These are phyloP conservation scores for Leuciscus idus DNA, from an alignment of 2,113 vertebrate genomes.

Conservation along the genomic window DNA sequence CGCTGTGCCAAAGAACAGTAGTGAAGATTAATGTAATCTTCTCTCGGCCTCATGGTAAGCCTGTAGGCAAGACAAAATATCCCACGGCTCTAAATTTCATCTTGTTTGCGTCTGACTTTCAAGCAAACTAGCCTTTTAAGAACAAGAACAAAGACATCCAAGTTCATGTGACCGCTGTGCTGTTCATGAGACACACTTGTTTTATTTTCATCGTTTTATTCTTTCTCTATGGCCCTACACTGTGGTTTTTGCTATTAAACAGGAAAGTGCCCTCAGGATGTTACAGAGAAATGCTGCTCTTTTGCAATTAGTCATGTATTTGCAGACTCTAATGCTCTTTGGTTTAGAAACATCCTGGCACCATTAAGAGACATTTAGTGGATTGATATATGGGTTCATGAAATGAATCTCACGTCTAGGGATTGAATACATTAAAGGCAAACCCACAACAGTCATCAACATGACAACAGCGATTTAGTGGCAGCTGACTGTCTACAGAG, in stretches of 20 bases:
- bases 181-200: conserved; percentile 42
- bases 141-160: conserved; percentile 25
- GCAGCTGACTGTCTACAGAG: conserved; percentile 56
- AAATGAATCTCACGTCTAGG: conserved; percentile 73
- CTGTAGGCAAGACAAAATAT: conserved; percentile 26
- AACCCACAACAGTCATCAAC: conserved; percentile 71
- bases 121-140: conserved; percentile 47
- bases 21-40: conserved; percentile 38
- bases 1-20: conserved; percentile 43
- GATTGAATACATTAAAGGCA: conserved; percentile 69
- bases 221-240: not conserved
- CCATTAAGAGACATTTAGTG: conserved; percentile 69
- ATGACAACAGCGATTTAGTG: conserved; percentile 69
- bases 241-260: conserved; percentile 38
- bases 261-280: conserved; percentile 20
- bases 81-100: conserved; percentile 15
- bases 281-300: conserved; percentile 45
- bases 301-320: conserved; percentile 62
- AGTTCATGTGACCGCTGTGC: conserved; percentile 47
- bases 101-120: conserved; percentile 39
- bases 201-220: conserved; percentile 1
- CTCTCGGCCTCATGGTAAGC: conserved; percentile 17
- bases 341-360: conserved; percentile 68
- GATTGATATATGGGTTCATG: conserved; percentile 73
- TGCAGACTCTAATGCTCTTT: conserved; percentile 49